Conservation (phyloP, 2,113 vertebrate genomes). For the Hassar affinis region DNA sequence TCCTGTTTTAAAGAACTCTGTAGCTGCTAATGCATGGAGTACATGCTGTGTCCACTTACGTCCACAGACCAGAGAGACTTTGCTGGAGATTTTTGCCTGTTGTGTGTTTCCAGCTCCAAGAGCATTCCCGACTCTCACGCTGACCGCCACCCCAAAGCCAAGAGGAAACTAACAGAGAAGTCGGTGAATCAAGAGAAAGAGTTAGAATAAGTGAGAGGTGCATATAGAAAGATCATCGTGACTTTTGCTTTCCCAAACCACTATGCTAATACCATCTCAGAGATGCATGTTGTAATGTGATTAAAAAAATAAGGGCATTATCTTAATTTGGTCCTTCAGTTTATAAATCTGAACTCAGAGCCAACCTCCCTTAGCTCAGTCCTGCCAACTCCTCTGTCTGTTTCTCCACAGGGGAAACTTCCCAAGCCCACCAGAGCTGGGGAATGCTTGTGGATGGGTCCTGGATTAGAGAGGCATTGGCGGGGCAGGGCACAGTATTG, state of each 20-base stretch:
- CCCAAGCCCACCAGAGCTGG: too few relatives aligned
- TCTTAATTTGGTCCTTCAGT: neutral
- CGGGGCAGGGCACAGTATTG: too few relatives aligned
- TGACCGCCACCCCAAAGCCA: slow-evolving; percentile 77
- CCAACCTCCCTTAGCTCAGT: too few relatives aligned
- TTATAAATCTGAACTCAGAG: neutral
- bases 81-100: slow-evolving; percentile 74
- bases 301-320: neutral
- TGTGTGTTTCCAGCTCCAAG: slow-evolving; percentile 77
- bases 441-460: too few relatives aligned
- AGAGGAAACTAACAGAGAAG: slow-evolving; percentile 72
- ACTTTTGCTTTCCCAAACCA: neutral
- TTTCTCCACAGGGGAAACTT: too few relatives aligned
- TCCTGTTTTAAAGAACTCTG: neutral
- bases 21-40: neutral
- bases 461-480: too few relatives aligned
- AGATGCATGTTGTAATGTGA: neutral
- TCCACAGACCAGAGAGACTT: slow-evolving; percentile 73
- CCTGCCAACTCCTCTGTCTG: too few relatives aligned
- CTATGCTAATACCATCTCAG: neutral
- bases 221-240: neutral
- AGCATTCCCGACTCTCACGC: slow-evolving; percentile 81
- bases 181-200: neutral
- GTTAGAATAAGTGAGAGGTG: neutral
- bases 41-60: slow-evolving; percentile 58